Conservation (phyloP, 23 tunicate genomes). For the Aplidium turbinatum region DNA sequence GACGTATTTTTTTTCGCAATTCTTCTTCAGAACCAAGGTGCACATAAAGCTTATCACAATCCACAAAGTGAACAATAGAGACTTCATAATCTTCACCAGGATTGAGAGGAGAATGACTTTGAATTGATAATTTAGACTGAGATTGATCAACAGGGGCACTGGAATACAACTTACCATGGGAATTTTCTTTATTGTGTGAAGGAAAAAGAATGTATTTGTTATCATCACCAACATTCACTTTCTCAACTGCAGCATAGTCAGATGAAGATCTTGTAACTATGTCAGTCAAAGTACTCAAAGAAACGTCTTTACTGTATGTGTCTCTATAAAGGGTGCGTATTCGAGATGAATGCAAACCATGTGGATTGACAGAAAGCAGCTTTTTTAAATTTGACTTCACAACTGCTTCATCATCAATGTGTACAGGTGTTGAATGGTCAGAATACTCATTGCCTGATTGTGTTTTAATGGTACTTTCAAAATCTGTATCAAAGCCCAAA, state of each 20-base stretch:
- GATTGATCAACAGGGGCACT: too few species aligned
- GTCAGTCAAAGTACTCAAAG: neutral
- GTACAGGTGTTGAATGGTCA: too few species aligned
- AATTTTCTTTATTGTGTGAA: neutral
- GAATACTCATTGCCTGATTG: too few species aligned
- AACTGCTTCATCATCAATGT: too few species aligned
- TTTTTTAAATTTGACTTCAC: conserved; percentile 30
- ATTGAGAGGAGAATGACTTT: conserved; percentile 5
- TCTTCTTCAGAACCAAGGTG: conserved; percentile 23
- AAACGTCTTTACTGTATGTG: conserved; percentile 33
- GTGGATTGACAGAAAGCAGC: conserved; percentile 25
- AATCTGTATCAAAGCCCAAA: too few species aligned
- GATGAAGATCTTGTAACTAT: conserved; percentile 6
- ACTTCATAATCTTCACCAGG: conserved; percentile 39
- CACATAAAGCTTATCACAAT: conserved; percentile 50
- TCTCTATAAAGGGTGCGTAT: conserved; percentile 38
- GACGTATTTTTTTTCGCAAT: conserved; percentile 4
- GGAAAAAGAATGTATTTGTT: conserved; percentile 44
- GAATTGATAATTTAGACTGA: too few species aligned
- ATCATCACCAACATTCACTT: neutral
- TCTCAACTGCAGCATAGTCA: conserved; percentile 31
- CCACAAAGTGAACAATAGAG: neutral
- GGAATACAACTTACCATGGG: neutral
- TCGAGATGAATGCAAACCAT: conserved; percentile 45
- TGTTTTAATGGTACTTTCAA: too few species aligned